Evolutionary conservation across 2,113 vertebrate genomes (phyloP).

Genomic region (Halichoerus grypus): DNA sequence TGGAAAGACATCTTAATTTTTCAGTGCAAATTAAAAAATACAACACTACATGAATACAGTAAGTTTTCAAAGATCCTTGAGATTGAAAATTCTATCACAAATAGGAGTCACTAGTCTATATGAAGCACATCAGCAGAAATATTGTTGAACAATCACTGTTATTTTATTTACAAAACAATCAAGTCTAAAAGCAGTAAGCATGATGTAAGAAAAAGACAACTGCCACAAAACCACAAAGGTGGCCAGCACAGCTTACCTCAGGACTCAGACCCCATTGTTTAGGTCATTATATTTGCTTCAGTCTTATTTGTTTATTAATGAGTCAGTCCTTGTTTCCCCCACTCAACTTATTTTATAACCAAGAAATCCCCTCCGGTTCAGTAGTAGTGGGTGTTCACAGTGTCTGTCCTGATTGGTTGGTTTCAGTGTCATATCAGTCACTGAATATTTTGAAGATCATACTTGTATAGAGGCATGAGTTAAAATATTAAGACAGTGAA

Average conservation of each 20-base stretch:
- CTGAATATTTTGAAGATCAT: neutral
- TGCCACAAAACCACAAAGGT: neutral
- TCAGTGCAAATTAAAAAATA: slow-evolving; percentile 52
- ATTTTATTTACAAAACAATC: slow-evolving; percentile 25
- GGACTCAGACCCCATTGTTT: neutral
- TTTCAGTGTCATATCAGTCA: neutral
- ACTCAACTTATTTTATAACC: slow-evolving; percentile 26
- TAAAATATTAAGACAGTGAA: neutral
- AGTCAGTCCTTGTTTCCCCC: neutral
- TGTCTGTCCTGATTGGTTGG: neutral
- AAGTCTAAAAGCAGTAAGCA: neutral
- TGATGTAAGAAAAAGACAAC: slow-evolving; percentile 34
- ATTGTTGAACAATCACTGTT: neutral
- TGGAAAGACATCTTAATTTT: slow-evolving; percentile 34
- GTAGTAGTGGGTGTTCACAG: neutral
- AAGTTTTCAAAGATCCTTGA: slow-evolving; percentile 36
- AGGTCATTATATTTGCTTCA: neutral
- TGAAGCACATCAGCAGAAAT: neutral
- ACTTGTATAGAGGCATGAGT: neutral
- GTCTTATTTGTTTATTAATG: neutral
- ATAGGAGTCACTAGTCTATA: neutral
- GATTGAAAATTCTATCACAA: slow-evolving; percentile 33
- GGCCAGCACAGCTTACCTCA: neutral
- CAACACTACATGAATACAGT: neutral
- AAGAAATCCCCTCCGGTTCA: neutral